Percentiles rank a stretch among this genome's conserved stretches.
phyloP scores from a whole-genome alignment of 2,888 invertebrate genomes.

The Phlogophora meticulosa region DNA sequence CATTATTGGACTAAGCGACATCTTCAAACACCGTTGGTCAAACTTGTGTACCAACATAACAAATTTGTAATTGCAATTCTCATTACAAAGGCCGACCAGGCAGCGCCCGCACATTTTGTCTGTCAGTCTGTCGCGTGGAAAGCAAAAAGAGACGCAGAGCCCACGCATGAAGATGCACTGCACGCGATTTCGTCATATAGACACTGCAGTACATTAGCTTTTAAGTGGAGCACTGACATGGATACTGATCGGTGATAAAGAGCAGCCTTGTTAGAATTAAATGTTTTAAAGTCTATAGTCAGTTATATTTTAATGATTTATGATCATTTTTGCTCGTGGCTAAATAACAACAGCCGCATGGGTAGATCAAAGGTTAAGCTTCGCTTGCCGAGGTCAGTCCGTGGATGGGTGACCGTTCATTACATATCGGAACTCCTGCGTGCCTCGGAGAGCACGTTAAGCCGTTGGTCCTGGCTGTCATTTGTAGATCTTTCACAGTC shows the following conservation, averaged over 20 bases:
- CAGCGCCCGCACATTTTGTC: neutral
- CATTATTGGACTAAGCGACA: neutral
- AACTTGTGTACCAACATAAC: conserved; percentile 4
- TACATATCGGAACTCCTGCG: no score
- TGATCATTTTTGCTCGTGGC: neutral
- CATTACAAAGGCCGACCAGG: conserved; percentile 22
- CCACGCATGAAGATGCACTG: neutral
- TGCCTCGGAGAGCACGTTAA: no score
- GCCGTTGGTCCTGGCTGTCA: no score
- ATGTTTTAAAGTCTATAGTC: no score
- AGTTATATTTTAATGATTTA: neutral
- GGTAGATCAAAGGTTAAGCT: no score
- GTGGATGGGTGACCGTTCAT: no score
- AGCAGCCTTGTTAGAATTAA: no score
- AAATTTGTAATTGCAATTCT: conserved; percentile 31
- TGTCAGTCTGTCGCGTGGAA: neutral
- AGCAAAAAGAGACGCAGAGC: conserved; percentile 10
- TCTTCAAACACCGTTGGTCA: neutral
- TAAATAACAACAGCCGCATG: neutral
- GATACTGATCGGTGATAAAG: neutral
- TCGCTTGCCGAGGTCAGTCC: no score
- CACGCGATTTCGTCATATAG: neutral
- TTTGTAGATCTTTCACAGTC: no score
- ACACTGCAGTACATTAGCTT: neutral
- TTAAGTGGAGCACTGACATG: neutral